A percentile compares a stretch with the other conserved stretches of the same genome.
Evolutionary conservation across 1,140 invertebrate genomes (phyloP).

Genomic region (Teleogryllus occipitalis): DNA sequence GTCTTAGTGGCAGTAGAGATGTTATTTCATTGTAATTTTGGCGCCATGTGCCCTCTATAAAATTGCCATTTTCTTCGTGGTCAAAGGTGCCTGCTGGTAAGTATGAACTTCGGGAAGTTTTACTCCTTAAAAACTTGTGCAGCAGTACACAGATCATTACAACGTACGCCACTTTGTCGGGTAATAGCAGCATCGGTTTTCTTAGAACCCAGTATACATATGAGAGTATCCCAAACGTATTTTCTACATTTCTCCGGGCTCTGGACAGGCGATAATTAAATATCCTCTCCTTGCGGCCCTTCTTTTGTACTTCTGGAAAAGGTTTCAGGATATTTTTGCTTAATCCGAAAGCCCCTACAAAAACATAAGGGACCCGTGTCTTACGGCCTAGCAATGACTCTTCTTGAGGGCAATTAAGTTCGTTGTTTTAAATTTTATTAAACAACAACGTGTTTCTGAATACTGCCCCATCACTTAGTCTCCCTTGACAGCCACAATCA

Average conservation of each 20-base stretch:
- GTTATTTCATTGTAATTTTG: conserved; percentile 18
- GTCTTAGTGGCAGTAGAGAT: conserved; percentile 9
- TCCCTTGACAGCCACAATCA: no score
- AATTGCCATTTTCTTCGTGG: conserved; percentile 23
- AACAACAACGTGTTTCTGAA: not conserved
- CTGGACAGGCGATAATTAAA: conserved; percentile 33
- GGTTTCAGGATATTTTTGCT: conserved; percentile 29
- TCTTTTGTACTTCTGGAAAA: conserved; percentile 27
- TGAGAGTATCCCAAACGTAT: conserved; percentile 25
- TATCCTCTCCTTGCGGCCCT: conserved; percentile 28
- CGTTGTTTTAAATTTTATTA: not conserved
- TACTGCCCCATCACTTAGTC: not conserved
- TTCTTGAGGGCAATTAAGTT: conserved; percentile 29
- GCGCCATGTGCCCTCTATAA: conserved; percentile 26
- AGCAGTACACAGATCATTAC: conserved; percentile 30
- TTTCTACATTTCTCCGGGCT: conserved; percentile 23
- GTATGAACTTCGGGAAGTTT: conserved; percentile 25
- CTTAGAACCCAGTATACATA: conserved; percentile 16
- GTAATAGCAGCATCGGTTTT: conserved; percentile 26
- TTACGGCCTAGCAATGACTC: conserved; percentile 23
- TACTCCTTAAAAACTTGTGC: conserved; percentile 33
- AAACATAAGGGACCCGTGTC: conserved; percentile 25
- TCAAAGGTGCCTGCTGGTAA: conserved; percentile 28
- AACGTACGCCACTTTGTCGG: conserved; percentile 28
- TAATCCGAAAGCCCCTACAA: conserved; percentile 35